Base-by-base conservation (phyloP, 1,140 invertebrate species). In the Sarcophaga bullata region DNA sequence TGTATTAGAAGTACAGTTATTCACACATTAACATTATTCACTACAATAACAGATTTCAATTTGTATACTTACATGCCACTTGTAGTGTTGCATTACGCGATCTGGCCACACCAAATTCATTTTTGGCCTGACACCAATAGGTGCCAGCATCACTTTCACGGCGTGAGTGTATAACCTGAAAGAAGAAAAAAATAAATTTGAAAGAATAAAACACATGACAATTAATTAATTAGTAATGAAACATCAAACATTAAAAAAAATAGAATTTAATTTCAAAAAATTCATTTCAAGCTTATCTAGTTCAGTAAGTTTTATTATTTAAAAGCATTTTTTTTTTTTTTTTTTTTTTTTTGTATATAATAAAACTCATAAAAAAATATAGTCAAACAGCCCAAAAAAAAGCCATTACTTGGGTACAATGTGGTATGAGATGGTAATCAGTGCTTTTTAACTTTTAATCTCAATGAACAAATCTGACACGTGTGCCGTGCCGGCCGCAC, bases 71-170 rank as follows among this genome's bases (percentile, higher is more conserved):
- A 97, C 96, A 94, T 90, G 96, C 96, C 81, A 97, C 95, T 90
- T 95, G 94, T 47, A 97, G 91, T 1, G 95, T 95, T 54, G 96
- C 96, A 90, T 97, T 97, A 83, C 94, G 91, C 88, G 95, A 96
- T 85, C 94, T 92, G 8, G 94, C 95, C 80, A 93, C 94, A 37
- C 96, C 95, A 84, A 95, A 94, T 62, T 93, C 91, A 90, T 97
- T 97, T 25, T 93, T 93, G 1, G 96, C 96, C 87, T 96, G 95
- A 90, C 96, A 98, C 94, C 96, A 97, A 90, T 97, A 98, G 2
- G 94, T 93, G 54, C 96, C 96, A 73, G 93, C 94, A 90, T 97
- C 95, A 72, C 93, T 93, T 86, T 96, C 95, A 80, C 88, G 84
- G 8, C 88, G 85, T 17, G 88, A 88, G 73, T 90, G 88, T 78